Base-by-base conservation (phyloP, 2,888 invertebrate species). In the Taenaris catops region DNA sequence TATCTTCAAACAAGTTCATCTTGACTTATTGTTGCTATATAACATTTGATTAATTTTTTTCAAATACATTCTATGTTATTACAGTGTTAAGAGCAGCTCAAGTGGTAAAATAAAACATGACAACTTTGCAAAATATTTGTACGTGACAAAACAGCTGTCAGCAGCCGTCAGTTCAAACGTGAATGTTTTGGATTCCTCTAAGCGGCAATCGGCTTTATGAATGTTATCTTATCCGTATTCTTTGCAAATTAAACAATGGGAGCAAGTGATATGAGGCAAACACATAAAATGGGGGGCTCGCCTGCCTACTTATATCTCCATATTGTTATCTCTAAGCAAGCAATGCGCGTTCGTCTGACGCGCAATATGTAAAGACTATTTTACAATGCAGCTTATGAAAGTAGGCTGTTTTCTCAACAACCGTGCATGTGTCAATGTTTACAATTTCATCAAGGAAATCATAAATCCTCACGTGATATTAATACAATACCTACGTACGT, bases 261-360 rank as follows among this genome's bases (percentile, higher is more conserved):
- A 44, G 48, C 53, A 53, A 44, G 36, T 53, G 53, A 34, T 38
- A 29, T 39, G 45, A 46, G 44, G 40, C 53, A 63, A 62, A 67
- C 56, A 67, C 56, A 67, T 48, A 35, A 31, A 44, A 47, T 48
- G 32, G 61, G 62, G 53, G 69, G 68, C 64, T 71, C 66, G 71
- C 39, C 69, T 53, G 6, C 24, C 24, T 14, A 28, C 25, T 21
- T 21, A 21, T 59, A 62, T 61, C 51, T 32, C 36, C 38, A 36
- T 41, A 44, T 25, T 41, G 50, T 53, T 51, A 51, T 58, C 50
- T 54, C 27, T 37, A 40, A 26, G 23, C 36, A 38, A 25, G 29
- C 45, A 55, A 42, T 58, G 55, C 65, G 62, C 59, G 7, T 29
- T 19, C 28, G 7, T 10, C 31, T 9, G 26, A 37, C 31, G 18